phyloP scores from a whole-genome alignment of 2,888 invertebrate species.

The Mesorhabditis sp. region DNA sequence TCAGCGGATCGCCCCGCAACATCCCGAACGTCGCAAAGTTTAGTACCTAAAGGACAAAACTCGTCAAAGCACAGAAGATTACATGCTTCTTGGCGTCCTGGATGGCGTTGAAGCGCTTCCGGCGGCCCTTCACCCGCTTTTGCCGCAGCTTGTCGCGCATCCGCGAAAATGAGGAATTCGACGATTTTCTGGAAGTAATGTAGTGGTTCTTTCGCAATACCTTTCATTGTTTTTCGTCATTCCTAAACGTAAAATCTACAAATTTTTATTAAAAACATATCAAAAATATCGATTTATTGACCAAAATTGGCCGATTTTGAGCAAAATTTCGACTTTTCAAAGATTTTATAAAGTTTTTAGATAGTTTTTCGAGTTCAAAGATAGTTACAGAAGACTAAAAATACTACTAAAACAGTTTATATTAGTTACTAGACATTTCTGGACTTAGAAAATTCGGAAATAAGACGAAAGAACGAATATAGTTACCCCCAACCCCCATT shows the following conservation, averaged over 20 bases:
- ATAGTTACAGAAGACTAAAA: too few species aligned
- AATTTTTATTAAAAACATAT: background rate
- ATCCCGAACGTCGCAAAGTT: background rate
- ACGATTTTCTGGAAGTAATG: background rate
- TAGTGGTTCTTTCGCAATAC: background rate
- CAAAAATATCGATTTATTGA: background rate
- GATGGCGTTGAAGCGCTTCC: background rate
- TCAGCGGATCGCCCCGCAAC: background rate
- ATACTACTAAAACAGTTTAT: too few species aligned
- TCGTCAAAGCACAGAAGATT: background rate
- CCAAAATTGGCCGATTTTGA: too few species aligned
- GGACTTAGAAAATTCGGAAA: too few species aligned
- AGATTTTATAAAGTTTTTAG: too few species aligned
- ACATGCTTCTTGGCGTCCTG: constrained; percentile 4
- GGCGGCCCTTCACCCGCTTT: background rate
- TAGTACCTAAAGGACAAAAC: background rate
- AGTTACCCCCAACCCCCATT: too few species aligned
- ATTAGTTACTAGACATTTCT: too few species aligned
- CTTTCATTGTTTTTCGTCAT: too few species aligned
- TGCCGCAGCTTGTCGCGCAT: background rate
- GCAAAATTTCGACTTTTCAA: too few species aligned
- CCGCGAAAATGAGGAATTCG: background rate
- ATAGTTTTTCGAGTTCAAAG: too few species aligned
- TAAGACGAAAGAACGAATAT: too few species aligned
- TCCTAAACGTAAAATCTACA: too few species aligned